A percentile compares a stretch with the other conserved stretches of the same genome.
These are phyloP conservation scores for Anaspis maculata DNA, from an alignment of 2,888 invertebrate species.

Conservation along the genomic window DNA sequence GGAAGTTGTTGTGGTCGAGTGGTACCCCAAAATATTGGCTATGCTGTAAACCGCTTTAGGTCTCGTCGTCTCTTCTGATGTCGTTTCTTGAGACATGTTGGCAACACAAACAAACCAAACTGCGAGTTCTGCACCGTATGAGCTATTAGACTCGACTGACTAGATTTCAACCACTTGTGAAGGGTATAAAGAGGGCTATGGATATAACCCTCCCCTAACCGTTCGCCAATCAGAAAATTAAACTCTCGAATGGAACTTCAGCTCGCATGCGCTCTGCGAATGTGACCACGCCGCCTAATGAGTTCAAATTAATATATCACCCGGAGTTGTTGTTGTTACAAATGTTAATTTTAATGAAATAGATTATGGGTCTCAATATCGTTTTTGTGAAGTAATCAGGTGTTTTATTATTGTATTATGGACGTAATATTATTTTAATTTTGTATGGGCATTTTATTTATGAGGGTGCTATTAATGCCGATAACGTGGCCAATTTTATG, in stretches of 20 bases:
- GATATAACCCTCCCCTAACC: constrained; percentile 24
- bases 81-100: constrained; percentile 23
- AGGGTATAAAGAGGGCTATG: constrained; percentile 23
- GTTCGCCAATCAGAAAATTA: constrained; percentile 24
- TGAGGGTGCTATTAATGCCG: constrained; percentile 24
- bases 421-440: constrained; percentile 27
- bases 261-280: constrained; percentile 25
- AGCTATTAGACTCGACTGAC: too few relatives aligned
- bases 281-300: constrained; percentile 33
- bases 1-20: too few relatives aligned
- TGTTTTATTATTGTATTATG: constrained; percentile 29
- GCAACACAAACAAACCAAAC: constrained; percentile 1
- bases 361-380: constrained; percentile 26
- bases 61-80: constrained; percentile 29
- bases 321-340: constrained; percentile 20
- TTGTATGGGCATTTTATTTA: constrained; percentile 25
- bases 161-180: constrained; percentile 23
- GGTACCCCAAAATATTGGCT: constrained; percentile 42
- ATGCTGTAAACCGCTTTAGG: constrained; percentile 41
- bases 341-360: constrained; percentile 29
- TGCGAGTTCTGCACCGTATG: not conserved
- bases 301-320: constrained; percentile 27
- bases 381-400: constrained; percentile 32
- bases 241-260: constrained; percentile 6
- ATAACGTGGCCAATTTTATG: constrained; percentile 21